Conservation (phyloP, 2,797 vertebrate species). For the Thunnus albacares region DNA sequence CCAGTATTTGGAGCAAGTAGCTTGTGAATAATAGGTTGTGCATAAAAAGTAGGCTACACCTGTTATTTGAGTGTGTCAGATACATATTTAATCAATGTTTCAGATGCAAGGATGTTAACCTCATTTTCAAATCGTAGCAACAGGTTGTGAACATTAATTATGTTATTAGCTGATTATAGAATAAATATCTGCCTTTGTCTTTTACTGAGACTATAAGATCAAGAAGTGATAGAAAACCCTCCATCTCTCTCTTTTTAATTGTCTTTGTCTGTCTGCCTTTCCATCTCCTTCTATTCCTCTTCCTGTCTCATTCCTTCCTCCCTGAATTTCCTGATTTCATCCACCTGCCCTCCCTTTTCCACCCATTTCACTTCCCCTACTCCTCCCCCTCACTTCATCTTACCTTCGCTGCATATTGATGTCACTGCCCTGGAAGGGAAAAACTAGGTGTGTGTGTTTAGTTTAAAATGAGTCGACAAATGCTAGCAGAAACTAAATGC, state of each 20-base stretch:
- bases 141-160: slow-evolving; percentile 2
- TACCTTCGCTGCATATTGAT: slow-evolving; percentile 39
- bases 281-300: not conserved
- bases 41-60: not conserved
- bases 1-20: slow-evolving; percentile 4
- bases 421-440: slow-evolving; percentile 12
- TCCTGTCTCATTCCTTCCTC: not conserved
- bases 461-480: slow-evolving; percentile 32
- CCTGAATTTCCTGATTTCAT: not conserved
- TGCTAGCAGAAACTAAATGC: slow-evolving; percentile 12
- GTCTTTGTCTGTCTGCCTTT: not conserved
- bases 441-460: not conserved
- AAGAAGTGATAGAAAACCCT: not conserved
- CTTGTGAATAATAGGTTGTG: not conserved
- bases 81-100: slow-evolving; percentile 12
- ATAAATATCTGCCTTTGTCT: not conserved
- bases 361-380: not conserved
- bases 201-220: not conserved
- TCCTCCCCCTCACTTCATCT: slow-evolving; percentile 13
- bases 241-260: not conserved
- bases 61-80: not conserved
- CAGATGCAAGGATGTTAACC: not conserved
- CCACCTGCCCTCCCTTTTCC: not conserved
- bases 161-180: not conserved
- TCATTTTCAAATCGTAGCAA: not conserved